Conservation (phyloP, 2,113 vertebrate genomes). For the Phainopepla nitens region DNA sequence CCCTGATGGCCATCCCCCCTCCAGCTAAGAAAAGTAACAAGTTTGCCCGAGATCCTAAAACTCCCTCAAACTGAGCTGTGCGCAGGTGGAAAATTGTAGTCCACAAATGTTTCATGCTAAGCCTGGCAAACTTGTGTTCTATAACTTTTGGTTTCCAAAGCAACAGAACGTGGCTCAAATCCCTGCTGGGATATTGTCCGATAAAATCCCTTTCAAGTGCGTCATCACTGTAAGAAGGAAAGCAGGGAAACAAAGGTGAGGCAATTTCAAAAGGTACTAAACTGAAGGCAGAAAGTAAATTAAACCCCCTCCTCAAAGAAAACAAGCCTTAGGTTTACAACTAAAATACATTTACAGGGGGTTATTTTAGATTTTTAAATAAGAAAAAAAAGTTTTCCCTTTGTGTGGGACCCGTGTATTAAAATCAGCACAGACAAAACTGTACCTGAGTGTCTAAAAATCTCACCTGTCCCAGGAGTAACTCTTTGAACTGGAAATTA, state of each 20-base stretch:
- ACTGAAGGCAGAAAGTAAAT: background rate
- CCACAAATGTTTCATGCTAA: background rate
- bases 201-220: background rate
- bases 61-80: background rate
- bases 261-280: background rate
- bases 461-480: background rate
- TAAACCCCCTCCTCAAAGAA: background rate
- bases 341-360: background rate
- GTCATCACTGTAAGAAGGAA: background rate
- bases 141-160: constrained; percentile 18
- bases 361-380: background rate
- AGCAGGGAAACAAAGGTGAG: background rate
- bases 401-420: background rate
- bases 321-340: background rate
- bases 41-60: background rate
- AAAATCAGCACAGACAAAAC: background rate
- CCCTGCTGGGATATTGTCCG: background rate
- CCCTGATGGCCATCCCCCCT: background rate
- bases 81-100: background rate
- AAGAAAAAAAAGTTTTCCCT: background rate
- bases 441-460: background rate
- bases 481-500: background rate
- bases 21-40: background rate
- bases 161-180: background rate
- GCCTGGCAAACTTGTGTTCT: background rate